Base-by-base conservation (phyloP, 2,113 vertebrate genomes). In the Eulacestoma nigropectus region DNA sequence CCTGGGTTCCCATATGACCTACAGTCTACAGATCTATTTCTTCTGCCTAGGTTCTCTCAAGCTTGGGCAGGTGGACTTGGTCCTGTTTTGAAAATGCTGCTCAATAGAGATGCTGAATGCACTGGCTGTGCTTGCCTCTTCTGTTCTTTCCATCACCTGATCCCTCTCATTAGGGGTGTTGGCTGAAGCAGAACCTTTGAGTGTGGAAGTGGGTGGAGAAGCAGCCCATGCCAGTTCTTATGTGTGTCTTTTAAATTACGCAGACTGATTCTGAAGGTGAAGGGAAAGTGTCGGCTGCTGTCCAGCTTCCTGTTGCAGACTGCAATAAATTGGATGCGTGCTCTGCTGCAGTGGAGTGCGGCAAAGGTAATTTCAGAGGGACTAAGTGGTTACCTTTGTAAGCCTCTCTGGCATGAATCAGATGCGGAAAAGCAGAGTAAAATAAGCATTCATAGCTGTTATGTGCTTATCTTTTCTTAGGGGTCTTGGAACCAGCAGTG, bases 311-410 rank as follows among this genome's bases (percentile, higher is more conserved):
- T 29, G 32, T 11, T 65, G 76, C 32, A 33, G 14, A 12, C 5
- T 8, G 4, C 14, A 57, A 26, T 7, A 22, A 6, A 15, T 30
- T 19, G 35, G 11, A 15, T 16, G 50, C 0, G 1, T 0, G 1
- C 37, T 35, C 32, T 67, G 42, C 26, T 57, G 21, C 5, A 37
- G 15, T 20, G 32, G 18, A 50, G 9, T 0, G 0, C 0, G 0
- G 27, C 25, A 68, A 62, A 75, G 70, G 55, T 89, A 55, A 10
- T 32, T 76, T 44, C 39, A 39, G 37, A n/a, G 7, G 16, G 19
- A 25, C 39, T 39, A 39, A 25, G 9, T n/a, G 16, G 9, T 39
- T 41, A 25, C 33, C 12, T 44, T 46, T 46, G 13, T 35, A 41
- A 56, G 13, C 35, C 29, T 37, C 23, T 47, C n/a, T 47, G 41